These are phyloP conservation scores for Orchesella cincta DNA, from an alignment of 1,140 invertebrate genomes.

Conservation along the genomic window DNA sequence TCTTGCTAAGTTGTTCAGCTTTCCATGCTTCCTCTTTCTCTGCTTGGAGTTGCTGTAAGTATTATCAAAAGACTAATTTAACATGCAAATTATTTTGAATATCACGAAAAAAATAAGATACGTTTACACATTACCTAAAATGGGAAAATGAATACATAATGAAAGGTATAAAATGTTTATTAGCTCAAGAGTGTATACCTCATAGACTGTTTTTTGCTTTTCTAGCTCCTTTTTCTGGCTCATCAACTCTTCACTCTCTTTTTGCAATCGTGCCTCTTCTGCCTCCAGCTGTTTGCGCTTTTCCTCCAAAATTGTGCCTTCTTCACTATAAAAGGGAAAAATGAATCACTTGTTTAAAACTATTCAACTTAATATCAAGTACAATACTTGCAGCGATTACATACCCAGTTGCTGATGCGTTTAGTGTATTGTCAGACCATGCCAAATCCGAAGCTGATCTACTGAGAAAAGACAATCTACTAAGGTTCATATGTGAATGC, in stretches of 20 bases:
- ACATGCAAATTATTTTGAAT: too few relatives aligned
- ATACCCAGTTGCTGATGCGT: constrained; percentile 2
- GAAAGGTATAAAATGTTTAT: too few relatives aligned
- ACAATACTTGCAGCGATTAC: neutral
- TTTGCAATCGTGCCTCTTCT: constrained; percentile 47
- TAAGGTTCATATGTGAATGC: constrained; percentile 68
- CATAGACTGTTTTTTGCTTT: constrained; percentile 52
- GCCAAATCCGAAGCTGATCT: constrained; percentile 80
- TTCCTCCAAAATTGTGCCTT: constrained; percentile 49
- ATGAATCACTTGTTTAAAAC: constrained; percentile 3
- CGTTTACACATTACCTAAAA: too few relatives aligned
- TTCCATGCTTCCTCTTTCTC: constrained; percentile 61
- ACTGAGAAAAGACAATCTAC: constrained; percentile 78
- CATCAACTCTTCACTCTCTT: constrained; percentile 50
- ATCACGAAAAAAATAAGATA: too few relatives aligned
- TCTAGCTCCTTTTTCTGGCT: constrained; percentile 50
- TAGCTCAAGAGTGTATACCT: too few relatives aligned
- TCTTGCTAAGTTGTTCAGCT: constrained; percentile 51
- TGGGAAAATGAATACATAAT: too few relatives aligned
- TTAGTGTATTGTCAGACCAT: constrained; percentile 58
- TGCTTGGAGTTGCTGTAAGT: constrained; percentile 58
- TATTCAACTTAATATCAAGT: neutral
- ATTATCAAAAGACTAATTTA: too few relatives aligned
- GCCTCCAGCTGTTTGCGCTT: constrained; percentile 50
- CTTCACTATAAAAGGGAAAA: constrained; percentile 42